These are phyloP conservation scores for Leptinotarsa defecta DNA, from an alignment of 1,140 invertebrate genomes.

Conservation along the genomic window DNA sequence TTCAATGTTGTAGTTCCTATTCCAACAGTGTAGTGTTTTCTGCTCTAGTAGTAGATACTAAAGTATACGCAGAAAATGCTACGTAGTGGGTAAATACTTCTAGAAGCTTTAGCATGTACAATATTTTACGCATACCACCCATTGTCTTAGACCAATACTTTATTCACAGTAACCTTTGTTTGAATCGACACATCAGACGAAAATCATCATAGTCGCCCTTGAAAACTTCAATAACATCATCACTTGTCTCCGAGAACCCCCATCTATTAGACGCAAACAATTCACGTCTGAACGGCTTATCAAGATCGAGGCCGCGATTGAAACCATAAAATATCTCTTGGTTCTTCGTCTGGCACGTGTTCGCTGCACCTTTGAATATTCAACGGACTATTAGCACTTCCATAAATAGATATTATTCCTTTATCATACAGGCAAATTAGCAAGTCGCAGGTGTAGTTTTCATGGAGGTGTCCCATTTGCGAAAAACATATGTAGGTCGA, in stretches of 20 bases:
- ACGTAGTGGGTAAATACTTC: too few relatives aligned
- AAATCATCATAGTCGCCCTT: background rate
- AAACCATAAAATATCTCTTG: background rate
- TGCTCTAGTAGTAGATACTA: too few relatives aligned
- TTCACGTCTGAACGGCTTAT: background rate
- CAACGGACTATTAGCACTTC: conserved; percentile 1
- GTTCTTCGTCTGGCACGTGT: background rate
- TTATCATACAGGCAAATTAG: background rate
- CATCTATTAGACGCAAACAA: background rate
- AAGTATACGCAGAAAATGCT: too few relatives aligned
- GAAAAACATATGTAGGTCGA: background rate
- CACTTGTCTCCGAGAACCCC: background rate
- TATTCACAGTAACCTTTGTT: too few relatives aligned
- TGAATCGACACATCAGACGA: too few relatives aligned
- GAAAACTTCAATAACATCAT: background rate
- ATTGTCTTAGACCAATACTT: too few relatives aligned
- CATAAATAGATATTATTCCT: background rate
- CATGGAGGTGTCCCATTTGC: background rate
- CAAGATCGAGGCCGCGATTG: background rate
- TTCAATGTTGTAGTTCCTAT: too few relatives aligned
- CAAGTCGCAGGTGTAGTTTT: background rate
- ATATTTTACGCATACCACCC: too few relatives aligned
- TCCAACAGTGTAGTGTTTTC: too few relatives aligned
- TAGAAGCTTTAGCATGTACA: too few relatives aligned
- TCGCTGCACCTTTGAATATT: background rate